These are phyloP conservation scores for Stenotaenia linearis DNA, from an alignment of 2,888 invertebrate genomes.

Conservation along the genomic window DNA sequence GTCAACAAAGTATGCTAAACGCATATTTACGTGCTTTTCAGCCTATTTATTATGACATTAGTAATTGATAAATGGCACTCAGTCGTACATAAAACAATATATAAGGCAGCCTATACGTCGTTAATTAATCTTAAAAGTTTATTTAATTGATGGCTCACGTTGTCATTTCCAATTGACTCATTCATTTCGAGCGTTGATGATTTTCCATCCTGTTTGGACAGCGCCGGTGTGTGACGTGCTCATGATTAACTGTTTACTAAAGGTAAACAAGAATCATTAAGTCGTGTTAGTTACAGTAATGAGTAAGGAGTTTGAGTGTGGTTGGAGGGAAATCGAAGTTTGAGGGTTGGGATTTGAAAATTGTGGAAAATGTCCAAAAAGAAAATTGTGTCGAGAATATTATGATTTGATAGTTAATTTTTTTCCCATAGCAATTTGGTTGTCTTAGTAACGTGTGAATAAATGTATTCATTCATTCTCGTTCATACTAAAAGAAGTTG, in stretches of 20 bases:
- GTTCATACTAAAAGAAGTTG: too few species aligned
- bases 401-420: too few species aligned
- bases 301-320: too few species aligned
- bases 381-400: too few species aligned
- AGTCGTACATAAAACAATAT: neutral
- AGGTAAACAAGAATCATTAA: neutral
- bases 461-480: too few species aligned
- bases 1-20: slow-evolving; percentile 9
- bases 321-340: too few species aligned
- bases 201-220: neutral
- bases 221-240: neutral
- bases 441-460: too few species aligned
- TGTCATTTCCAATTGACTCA: slow-evolving; percentile 9
- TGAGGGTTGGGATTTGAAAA: too few species aligned
- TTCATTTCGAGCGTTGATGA: neutral
- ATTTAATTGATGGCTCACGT: neutral
- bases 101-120: neutral
- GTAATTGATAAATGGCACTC: neutral
- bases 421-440: too few species aligned
- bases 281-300: too few species aligned
- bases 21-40: slow-evolving; percentile 9
- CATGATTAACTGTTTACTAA: neutral
- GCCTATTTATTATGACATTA: slow-evolving; percentile 5
- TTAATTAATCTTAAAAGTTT: slow-evolving; percentile 4
- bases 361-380: too few species aligned